Conservation (phyloP, 2,797 vertebrate species). For the Rhynchonycteris naso region DNA sequence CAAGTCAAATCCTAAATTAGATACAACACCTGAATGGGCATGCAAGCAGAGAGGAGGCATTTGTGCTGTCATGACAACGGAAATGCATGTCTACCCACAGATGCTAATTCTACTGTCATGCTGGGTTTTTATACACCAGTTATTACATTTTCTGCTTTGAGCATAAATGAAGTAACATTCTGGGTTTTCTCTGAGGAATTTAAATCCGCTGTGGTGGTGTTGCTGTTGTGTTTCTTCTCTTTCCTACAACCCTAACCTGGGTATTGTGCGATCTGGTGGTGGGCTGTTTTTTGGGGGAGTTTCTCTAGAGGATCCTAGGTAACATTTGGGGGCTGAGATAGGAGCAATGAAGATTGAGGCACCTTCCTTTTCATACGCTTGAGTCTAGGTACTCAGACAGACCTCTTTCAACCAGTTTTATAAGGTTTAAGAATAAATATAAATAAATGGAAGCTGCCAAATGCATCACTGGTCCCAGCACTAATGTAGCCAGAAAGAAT, state of each 20-base stretch:
- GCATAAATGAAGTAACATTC: constrained; percentile 39
- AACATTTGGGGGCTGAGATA: neutral
- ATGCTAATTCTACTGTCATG: constrained; percentile 50
- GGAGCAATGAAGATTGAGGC: neutral
- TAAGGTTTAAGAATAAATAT: neutral
- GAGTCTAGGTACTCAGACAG: neutral
- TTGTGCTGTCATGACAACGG: constrained; percentile 69
- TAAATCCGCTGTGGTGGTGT: neutral
- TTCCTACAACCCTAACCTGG: neutral
- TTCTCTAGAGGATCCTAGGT: neutral
- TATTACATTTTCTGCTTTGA: neutral
- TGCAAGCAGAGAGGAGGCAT: neutral
- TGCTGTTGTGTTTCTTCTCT: neutral
- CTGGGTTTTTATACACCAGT: neutral
- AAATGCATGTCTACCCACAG: constrained; percentile 39
- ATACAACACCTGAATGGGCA: neutral
- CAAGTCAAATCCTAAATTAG: constrained; percentile 45
- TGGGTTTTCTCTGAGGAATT: constrained; percentile 27
- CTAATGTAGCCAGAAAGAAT: neutral
- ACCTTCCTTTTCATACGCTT: neutral
- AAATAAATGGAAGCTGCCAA: neutral
- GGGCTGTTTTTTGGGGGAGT: neutral
- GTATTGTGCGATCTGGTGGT: neutral
- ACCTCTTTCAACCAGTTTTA: neutral
- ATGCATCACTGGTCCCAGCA: neutral